Conservation (phyloP, 2,888 invertebrate genomes). For the Agrochola lychnidis region DNA sequence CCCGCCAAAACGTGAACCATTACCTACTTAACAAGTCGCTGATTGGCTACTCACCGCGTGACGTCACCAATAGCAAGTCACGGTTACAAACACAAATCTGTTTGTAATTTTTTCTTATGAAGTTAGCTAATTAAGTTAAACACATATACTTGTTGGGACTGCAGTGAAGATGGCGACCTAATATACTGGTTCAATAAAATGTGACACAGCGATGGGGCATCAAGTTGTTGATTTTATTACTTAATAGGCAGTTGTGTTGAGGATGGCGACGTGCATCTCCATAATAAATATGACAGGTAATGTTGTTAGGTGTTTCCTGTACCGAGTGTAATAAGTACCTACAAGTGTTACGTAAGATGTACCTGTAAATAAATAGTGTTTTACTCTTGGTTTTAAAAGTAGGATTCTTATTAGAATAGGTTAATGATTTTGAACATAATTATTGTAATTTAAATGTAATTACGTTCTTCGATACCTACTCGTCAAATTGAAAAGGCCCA, state of each 20-base stretch:
- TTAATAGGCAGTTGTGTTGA: slow-evolving; percentile 3
- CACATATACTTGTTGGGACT: slow-evolving; percentile 3
- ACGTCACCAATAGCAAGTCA: slow-evolving; percentile 30
- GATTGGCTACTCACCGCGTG: slow-evolving; percentile 25
- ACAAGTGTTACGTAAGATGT: slow-evolving; percentile 8
- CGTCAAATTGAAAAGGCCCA: background rate
- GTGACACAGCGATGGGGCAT: background rate
- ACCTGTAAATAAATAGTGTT: background rate
- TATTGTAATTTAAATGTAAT: background rate
- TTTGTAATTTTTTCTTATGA: slow-evolving; percentile 35
- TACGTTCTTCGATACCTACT: background rate
- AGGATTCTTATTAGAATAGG: background rate
- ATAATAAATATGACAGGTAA: slow-evolving; percentile 1
- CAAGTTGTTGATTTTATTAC: slow-evolving; percentile 18
- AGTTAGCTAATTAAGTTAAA: slow-evolving; percentile 31
- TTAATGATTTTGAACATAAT: slow-evolving; percentile 2
- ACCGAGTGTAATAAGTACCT: background rate
- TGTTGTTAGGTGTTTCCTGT: slow-evolving; percentile 14
- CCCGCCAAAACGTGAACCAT: slow-evolving; percentile 25
- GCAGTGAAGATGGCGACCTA: slow-evolving; percentile 23
- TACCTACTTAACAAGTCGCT: background rate
- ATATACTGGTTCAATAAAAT: slow-evolving; percentile 21
- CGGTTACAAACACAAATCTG: slow-evolving; percentile 18
- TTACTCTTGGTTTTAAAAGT: background rate
- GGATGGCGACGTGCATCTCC: background rate